Evolutionary conservation across 2,888 invertebrate species (phyloP).

Genomic region (Onthophagus sagittarius): DNA sequence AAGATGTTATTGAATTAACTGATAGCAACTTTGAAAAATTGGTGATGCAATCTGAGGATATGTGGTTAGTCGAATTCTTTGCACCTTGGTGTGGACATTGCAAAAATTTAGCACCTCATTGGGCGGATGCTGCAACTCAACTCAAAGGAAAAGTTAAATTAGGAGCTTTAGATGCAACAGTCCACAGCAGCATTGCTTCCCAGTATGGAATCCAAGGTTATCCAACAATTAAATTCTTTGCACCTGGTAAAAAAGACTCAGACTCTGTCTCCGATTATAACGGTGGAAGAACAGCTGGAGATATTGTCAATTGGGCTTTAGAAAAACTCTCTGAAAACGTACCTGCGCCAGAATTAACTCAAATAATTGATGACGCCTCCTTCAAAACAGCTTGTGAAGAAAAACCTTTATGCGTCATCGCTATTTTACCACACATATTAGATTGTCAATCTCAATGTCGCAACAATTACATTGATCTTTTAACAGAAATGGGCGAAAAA

Average conservation of each 20-base stretch:
- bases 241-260: slow-evolving; percentile 66
- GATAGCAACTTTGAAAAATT: slow-evolving; percentile 92
- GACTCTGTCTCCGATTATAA: slow-evolving; percentile 80
- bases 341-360: slow-evolving; percentile 81
- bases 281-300: slow-evolving; percentile 85
- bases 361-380: slow-evolving; percentile 58
- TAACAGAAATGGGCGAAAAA: slow-evolving; percentile 76
- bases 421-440: slow-evolving; percentile 89
- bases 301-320: slow-evolving; percentile 87
- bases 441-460: slow-evolving; percentile 92
- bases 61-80: slow-evolving; percentile 98
- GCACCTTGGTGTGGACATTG: slow-evolving; percentile 98
- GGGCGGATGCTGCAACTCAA: slow-evolving; percentile 91
- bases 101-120: slow-evolving; percentile 93
- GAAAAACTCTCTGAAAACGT: slow-evolving; percentile 84
- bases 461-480: slow-evolving; percentile 70
- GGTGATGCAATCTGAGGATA: slow-evolving; percentile 88
- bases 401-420: slow-evolving; percentile 84
- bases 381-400: slow-evolving; percentile 75
- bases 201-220: slow-evolving; percentile 89
- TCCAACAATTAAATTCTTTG: slow-evolving; percentile 94
- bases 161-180: slow-evolving; percentile 95
- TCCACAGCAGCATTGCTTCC: slow-evolving; percentile 75
- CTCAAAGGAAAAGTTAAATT: slow-evolving; percentile 95
- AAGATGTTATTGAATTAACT: slow-evolving; percentile 86